Conservation (phyloP, 2,797 vertebrate species). For the Schizothorax lantsangensis region DNA sequence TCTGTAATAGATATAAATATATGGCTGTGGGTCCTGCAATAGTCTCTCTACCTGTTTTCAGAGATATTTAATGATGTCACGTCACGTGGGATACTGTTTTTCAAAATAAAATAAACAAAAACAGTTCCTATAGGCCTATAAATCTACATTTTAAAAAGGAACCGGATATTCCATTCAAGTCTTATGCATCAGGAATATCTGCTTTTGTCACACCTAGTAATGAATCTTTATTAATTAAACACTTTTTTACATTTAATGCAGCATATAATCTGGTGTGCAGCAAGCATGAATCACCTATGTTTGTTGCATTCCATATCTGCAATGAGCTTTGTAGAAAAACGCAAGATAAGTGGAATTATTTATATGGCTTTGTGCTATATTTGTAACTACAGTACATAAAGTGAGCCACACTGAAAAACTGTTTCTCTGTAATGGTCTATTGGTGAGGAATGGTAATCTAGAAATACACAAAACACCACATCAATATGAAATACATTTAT, state of each 20-base stretch:
- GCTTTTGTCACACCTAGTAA: background rate
- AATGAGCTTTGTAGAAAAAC: background rate
- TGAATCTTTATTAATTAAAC: background rate
- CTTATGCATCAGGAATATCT: background rate
- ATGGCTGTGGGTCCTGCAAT: background rate
- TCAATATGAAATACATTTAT: constrained; percentile 60
- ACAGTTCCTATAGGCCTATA: background rate
- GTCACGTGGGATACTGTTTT: background rate
- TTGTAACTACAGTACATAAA: background rate
- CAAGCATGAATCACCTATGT: background rate
- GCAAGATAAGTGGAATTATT: background rate
- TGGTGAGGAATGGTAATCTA: background rate
- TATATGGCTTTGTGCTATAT: background rate
- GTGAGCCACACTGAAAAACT: background rate
- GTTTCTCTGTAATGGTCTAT: background rate
- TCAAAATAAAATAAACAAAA: background rate
- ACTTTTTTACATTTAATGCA: background rate
- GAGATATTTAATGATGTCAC: background rate
- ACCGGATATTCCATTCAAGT: background rate
- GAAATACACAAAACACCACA: constrained; percentile 38
- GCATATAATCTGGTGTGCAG: background rate
- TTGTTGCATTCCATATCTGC: background rate
- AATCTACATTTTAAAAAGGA: background rate
- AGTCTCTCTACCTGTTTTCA: background rate
- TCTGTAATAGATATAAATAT: background rate